Conservation (phyloP, 1,140 invertebrate species). For the Ceratosolen fusciceps region DNA sequence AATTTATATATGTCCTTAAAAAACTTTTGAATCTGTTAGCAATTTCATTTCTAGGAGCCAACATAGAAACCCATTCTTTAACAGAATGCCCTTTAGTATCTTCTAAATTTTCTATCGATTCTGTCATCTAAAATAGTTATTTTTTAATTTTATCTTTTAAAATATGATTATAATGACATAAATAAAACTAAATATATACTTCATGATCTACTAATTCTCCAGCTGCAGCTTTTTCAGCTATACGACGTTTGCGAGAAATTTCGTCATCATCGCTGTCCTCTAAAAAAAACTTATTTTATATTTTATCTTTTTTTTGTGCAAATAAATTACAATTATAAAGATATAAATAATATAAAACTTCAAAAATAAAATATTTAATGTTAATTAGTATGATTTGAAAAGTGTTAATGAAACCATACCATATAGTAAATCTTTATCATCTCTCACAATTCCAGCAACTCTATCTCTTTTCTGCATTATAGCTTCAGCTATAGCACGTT, state of each 20-base stretch:
- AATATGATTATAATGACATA: slow-evolving; percentile 13
- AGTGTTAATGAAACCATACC: slow-evolving; percentile 63
- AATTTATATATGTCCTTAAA: slow-evolving; percentile 89
- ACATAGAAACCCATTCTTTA: slow-evolving; percentile 96
- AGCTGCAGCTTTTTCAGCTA: slow-evolving; percentile 88
- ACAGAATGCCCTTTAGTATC: slow-evolving; percentile 93
- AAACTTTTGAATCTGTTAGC: slow-evolving; percentile 97
- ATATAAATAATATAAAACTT: neutral
- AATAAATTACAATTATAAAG: too few relatives aligned
- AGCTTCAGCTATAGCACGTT: slow-evolving; percentile 89
- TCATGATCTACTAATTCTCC: slow-evolving; percentile 85
- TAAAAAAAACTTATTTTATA: slow-evolving; percentile 51
- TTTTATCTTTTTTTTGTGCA: neutral
- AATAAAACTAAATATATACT: slow-evolving; percentile 58
- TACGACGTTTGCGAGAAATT: slow-evolving; percentile 81
- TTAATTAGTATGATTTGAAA: neutral
- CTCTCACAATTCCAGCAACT: slow-evolving; percentile 84
- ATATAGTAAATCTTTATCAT: slow-evolving; percentile 86
- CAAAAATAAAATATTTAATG: neutral
- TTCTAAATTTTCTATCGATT: slow-evolving; percentile 98
- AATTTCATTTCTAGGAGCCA: slow-evolving; percentile 96
- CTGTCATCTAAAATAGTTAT: slow-evolving; percentile 79
- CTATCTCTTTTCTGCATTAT: slow-evolving; percentile 89
- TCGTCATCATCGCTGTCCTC: slow-evolving; percentile 76
- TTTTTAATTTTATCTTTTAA: neutral